These are phyloP conservation scores for Syrrhaptes paradoxus DNA, from an alignment of 2,113 vertebrate species.

Conservation along the genomic window DNA sequence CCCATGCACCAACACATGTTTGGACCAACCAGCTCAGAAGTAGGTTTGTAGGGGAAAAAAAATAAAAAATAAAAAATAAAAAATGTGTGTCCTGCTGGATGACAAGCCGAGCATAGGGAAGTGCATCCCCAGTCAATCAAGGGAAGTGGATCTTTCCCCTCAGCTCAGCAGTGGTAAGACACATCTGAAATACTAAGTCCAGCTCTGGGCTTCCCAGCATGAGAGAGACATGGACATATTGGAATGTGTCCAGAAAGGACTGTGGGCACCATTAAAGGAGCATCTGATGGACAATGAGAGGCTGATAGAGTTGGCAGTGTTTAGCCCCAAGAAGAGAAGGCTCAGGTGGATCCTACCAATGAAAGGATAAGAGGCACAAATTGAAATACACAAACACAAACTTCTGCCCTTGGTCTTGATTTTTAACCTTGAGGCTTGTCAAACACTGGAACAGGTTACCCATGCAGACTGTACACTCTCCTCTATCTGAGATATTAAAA, in stretches of 20 bases:
- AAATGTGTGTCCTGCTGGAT: background rate
- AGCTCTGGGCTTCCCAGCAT: background rate
- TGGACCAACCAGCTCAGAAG: background rate
- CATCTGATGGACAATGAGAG: background rate
- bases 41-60: background rate
- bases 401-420: background rate
- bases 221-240: background rate
- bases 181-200: background rate
- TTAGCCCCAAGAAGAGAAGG: background rate
- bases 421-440: background rate
- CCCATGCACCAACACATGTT: fast-evolving
- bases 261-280: background rate
- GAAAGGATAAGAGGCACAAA: background rate
- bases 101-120: background rate
- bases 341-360: background rate
- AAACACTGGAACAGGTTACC: background rate
- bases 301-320: background rate
- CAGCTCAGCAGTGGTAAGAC: background rate
- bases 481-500: background rate
- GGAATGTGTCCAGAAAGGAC: background rate
- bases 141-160: background rate
- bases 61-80: background rate
- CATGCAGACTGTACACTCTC: background rate
- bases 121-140: background rate
- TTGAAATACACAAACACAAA: background rate